Base-by-base conservation (phyloP, 2,113 vertebrate genomes). In the Syngnathoides biaculeatus region DNA sequence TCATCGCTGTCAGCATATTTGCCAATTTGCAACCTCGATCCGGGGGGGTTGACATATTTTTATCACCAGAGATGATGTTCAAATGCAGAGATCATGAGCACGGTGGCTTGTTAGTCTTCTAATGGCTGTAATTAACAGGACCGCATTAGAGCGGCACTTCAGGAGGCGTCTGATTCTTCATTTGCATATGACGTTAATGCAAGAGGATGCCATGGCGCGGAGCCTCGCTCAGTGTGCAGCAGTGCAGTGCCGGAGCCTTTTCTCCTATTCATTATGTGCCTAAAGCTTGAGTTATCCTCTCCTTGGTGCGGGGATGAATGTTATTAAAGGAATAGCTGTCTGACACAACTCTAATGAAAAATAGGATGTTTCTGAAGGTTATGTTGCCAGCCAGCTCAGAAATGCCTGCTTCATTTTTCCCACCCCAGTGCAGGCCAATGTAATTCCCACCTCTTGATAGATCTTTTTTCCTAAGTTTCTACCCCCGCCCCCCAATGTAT, bases 81-180 rank as follows among this genome's bases (percentile, higher is more conserved):
- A 95, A 95, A 96, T 91, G 94, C 90, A 90, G 92, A 93, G 94
- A 97, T 97, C 92, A 98, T 96, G 95, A 95, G 93, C 91, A 92
- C 83, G 91, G 92, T 92, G 93, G 91, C 93, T 95, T 57, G 89
- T 93, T 95, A 94, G 90, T 90, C 93, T 90, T 88, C 88, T 96
- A 96, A 99, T 94, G 93, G 94, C 92, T 92, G 92, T 94, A 95
- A 96, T 98, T 98, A 97, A 95, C 94, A 96, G 90, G 89, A 86
- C 89, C 90, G 92, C 92, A 94, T 95, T 95, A 94, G 92, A 81
- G 89, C 93, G 87, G 87, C 91, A 90, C 91, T 92, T 90, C 89
- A 93, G 93, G 94, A 95, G 92, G 89, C 85, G 84, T 89, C 92
- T 88, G 91, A 92, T 93, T 93, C 89, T 93, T 94, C 91, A 95